A percentile compares a stretch with the other conserved stretches of the same genome.
phyloP scores from a whole-genome alignment of 1,140 invertebrate genomes.

The Pseudomyrmex cubaensis region DNA sequence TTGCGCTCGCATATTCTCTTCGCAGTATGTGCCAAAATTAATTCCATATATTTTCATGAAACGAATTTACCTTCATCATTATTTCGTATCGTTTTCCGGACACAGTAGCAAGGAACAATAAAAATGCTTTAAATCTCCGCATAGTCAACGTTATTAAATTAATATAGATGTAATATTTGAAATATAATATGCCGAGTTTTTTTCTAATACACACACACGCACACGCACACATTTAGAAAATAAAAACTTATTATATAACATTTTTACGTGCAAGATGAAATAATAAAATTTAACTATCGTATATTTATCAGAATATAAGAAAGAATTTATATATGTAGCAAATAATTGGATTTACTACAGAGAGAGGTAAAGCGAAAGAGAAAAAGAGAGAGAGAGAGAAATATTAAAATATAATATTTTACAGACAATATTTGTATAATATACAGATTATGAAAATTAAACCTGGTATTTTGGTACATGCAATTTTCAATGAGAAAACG shows the following conservation, averaged over 20 bases:
- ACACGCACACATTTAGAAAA: no score
- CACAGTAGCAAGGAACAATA: background rate
- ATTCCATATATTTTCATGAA: slow-evolving; percentile 17
- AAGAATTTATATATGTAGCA: no score
- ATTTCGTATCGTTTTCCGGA: background rate
- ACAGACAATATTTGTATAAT: background rate
- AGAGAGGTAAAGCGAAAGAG: no score
- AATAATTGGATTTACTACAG: no score
- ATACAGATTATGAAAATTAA: slow-evolving; percentile 37
- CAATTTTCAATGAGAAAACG: slow-evolving; percentile 1
- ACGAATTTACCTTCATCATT: slow-evolving; percentile 17
- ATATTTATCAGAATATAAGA: no score
- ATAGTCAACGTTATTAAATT: background rate
- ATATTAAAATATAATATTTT: slow-evolving; percentile 19
- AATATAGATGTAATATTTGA: no score
- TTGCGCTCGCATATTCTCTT: background rate
- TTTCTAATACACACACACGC: no score
- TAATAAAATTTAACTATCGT: no score
- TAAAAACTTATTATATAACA: no score
- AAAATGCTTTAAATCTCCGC: slow-evolving; percentile 4
- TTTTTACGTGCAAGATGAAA: no score
- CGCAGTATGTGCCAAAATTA: background rate
- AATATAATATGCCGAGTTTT: no score
- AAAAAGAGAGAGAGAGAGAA: background rate
- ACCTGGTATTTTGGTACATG: slow-evolving; percentile 2